These are phyloP conservation scores for Cephalopachus bancanus DNA, from an alignment of 2,797 vertebrate species.

Conservation along the genomic window DNA sequence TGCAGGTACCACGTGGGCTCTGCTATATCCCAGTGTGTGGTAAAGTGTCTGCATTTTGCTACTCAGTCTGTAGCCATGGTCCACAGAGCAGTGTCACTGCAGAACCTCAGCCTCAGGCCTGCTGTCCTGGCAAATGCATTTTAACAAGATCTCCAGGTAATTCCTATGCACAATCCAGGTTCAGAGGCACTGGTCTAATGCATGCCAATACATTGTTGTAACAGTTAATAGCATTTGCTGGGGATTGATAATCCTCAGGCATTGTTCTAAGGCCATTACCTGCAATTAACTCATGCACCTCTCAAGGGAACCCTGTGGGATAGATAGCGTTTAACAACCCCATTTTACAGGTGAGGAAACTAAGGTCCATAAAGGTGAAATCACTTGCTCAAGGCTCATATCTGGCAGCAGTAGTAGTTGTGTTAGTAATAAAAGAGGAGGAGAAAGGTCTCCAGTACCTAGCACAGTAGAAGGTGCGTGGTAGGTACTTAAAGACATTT, in stretches of 20 bases:
- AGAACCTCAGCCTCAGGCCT: neutral
- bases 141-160: neutral
- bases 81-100: neutral
- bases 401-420: neutral
- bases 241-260: neutral
- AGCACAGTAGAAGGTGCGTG: neutral
- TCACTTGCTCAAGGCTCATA: neutral
- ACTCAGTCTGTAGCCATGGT: neutral
- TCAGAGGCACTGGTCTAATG: neutral
- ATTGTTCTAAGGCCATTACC: neutral
- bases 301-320: neutral
- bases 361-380: neutral
- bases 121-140: neutral
- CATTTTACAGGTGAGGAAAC: neutral
- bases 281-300: neutral
- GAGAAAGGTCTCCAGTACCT: neutral
- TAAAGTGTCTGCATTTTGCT: neutral
- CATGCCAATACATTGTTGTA: neutral
- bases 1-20: neutral
- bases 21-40: neutral
- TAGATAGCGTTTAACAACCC: neutral
- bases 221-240: neutral
- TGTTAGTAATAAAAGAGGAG: neutral
- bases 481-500: neutral
- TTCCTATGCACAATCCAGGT: neutral